A percentile compares a stretch with the other conserved stretches of the same genome.
phyloP scores from a whole-genome alignment of 1,140 invertebrate species.

The Trachelipus rathkii region DNA sequence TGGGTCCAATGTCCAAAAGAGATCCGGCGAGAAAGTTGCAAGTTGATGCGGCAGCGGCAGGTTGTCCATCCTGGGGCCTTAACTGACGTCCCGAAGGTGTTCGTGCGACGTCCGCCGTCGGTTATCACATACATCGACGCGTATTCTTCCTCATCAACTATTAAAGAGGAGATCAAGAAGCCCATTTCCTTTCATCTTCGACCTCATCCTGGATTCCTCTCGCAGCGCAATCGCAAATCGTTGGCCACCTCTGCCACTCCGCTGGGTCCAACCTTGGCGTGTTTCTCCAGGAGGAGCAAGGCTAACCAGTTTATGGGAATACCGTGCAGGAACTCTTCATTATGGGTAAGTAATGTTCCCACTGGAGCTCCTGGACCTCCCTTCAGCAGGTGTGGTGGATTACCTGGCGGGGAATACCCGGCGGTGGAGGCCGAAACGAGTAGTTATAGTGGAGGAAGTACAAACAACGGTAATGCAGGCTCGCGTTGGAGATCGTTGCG shows the following conservation, averaged over 20 bases:
- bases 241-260: constrained; percentile 23
- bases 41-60: constrained; percentile 75
- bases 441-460: constrained; percentile 8
- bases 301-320: neutral
- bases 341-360: constrained; percentile 1
- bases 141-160: constrained; percentile 54
- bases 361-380: neutral
- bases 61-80: constrained; percentile 44
- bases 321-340: neutral
- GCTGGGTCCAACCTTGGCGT: neutral
- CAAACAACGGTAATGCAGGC: constrained; percentile 11
- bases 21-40: constrained; percentile 94
- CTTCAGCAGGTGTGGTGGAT: neutral
- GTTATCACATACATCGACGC: constrained; percentile 53
- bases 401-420: constrained; percentile 25
- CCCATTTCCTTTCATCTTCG: constrained; percentile 85
- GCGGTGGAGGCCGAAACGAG: constrained; percentile 24
- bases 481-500: constrained; percentile 24
- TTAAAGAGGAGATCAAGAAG: constrained; percentile 94
- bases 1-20: constrained; percentile 98
- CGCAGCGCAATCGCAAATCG: constrained; percentile 53
- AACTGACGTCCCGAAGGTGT: constrained; percentile 44
- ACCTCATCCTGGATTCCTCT: constrained; percentile 83
- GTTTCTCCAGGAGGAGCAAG: constrained; percentile 25
- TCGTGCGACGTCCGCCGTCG: constrained; percentile 57